These are phyloP conservation scores for Leptodactylus fallax DNA, from an alignment of 2,797 vertebrate species.

Conservation along the genomic window DNA sequence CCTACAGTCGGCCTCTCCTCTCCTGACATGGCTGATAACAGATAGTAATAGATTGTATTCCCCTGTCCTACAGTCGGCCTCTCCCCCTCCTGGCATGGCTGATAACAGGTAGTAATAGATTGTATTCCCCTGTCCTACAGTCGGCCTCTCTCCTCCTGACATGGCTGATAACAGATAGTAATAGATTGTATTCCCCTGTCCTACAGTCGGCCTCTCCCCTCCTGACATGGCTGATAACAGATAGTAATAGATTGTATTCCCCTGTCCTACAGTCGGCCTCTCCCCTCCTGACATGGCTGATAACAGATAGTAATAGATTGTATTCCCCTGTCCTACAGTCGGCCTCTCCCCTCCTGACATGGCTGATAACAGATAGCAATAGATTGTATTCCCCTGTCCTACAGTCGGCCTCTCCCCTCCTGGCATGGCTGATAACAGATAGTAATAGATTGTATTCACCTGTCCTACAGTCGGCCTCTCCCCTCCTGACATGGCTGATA, in stretches of 20 bases:
- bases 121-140: background rate
- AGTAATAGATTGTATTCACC: no score
- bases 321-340: background rate
- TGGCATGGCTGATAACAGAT: background rate
- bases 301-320: background rate
- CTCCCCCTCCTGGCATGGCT: background rate
- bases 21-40: background rate
- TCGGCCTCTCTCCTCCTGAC: background rate
- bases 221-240: background rate
- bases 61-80: no score
- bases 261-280: background rate
- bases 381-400: no score
- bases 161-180: background rate
- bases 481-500: background rate
- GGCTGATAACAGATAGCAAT: no score
- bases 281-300: background rate
- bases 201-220: no score
- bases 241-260: background rate
- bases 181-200: background rate
- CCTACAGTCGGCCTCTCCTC: background rate
- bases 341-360: no score
- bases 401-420: no score
- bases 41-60: background rate
- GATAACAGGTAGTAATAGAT: background rate
- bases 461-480: no score